Conservation (phyloP, 2,888 invertebrate species). For the Dendrolimus pini region DNA sequence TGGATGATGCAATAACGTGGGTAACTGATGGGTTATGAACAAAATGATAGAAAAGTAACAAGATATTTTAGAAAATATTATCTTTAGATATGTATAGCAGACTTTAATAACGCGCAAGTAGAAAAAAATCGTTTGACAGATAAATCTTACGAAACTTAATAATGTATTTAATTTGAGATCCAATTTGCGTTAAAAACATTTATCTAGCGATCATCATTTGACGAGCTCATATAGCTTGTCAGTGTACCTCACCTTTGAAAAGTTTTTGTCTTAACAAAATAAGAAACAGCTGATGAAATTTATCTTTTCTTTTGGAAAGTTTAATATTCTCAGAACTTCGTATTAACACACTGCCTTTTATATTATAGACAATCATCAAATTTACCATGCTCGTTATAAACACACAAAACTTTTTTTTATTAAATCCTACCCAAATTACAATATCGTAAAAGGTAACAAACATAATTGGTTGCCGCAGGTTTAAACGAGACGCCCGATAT, state of each 20-base stretch:
- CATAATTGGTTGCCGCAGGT: constrained; percentile 60
- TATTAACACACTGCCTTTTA: background rate
- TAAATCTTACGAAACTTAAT: too few species aligned
- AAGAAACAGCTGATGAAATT: background rate
- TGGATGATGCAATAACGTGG: too few species aligned
- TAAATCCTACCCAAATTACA: constrained; percentile 37
- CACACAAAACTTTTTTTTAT: constrained; percentile 10
- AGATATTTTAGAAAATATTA: too few species aligned
- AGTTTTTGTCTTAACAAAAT: background rate
- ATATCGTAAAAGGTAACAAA: constrained; percentile 50
- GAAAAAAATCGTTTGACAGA: too few species aligned
- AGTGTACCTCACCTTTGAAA: background rate
- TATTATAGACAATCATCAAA: background rate
- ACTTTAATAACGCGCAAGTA: too few species aligned
- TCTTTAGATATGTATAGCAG: too few species aligned
- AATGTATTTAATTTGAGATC: too few species aligned
- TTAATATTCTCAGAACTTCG: background rate
- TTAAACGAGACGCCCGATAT: constrained; percentile 59
- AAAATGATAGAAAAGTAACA: too few species aligned
- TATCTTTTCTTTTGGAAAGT: background rate
- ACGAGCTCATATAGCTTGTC: too few species aligned
- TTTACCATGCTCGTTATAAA: constrained; percentile 3
- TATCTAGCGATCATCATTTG: too few species aligned
- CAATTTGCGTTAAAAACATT: too few species aligned
- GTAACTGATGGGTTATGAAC: too few species aligned